These are phyloP conservation scores for Lasioglossum malachurum DNA, from an alignment of 2,888 invertebrate species.

Conservation along the genomic window DNA sequence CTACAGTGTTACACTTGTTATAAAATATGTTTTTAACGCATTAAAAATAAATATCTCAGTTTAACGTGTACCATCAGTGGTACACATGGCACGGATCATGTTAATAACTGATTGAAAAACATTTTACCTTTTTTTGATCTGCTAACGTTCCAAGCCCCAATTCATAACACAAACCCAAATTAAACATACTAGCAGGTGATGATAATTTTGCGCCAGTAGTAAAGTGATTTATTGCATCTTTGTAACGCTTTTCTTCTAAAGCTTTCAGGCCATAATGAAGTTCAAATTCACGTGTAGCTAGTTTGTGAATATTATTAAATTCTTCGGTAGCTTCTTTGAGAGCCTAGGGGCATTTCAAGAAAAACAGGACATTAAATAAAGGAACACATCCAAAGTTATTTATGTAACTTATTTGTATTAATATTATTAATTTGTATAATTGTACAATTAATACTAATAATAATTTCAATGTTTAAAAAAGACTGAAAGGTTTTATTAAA, in stretches of 20 bases:
- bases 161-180: constrained; percentile 90
- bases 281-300: constrained; percentile 87
- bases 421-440: not conserved
- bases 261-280: constrained; percentile 87
- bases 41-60: no score
- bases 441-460: not conserved
- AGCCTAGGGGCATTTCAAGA: constrained; percentile 68
- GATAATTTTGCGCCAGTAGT: constrained; percentile 87
- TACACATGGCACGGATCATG: no score
- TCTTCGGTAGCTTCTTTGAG: constrained; percentile 77
- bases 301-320: constrained; percentile 84
- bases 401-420: not conserved
- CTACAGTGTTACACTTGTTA: no score
- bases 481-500: not conserved
- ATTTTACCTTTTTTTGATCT: constrained; percentile 87
- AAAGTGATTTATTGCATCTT: constrained; percentile 87
- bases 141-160: constrained; percentile 88
- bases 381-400: not conserved
- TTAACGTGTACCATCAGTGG: no score
- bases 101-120: constrained; percentile 3
- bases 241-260: constrained; percentile 87
- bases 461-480: not conserved
- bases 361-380: constrained; percentile 37
- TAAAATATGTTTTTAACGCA: no score
- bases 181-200: constrained; percentile 88